Evolutionary conservation across 2,888 invertebrate species (phyloP).

Genomic region (Odontocerum albicorne): DNA sequence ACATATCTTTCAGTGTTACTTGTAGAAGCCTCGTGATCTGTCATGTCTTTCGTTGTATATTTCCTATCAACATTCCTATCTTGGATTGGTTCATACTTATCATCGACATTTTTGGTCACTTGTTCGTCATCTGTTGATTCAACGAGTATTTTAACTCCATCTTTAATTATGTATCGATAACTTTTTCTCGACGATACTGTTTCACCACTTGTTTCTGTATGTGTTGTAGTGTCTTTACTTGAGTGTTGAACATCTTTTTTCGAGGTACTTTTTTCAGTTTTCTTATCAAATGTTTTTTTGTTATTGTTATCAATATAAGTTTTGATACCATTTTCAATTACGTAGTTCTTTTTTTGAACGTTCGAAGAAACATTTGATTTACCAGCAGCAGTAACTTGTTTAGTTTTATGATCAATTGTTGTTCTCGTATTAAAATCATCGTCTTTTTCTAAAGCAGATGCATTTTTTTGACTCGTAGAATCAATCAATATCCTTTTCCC

Average conservation of each 20-base stretch:
- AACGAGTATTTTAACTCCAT: slow-evolving; percentile 24
- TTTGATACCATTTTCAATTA: slow-evolving; percentile 34
- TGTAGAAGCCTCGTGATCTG: background rate
- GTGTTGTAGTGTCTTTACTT: background rate
- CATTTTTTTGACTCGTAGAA: background rate
- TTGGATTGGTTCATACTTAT: background rate
- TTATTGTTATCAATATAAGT: slow-evolving; percentile 21
- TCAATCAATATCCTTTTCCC: background rate
- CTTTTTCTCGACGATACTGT: slow-evolving; percentile 10
- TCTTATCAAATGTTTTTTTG: slow-evolving; percentile 7
- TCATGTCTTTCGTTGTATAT: background rate
- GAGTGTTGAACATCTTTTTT: background rate
- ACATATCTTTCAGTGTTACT: slow-evolving; percentile 21
- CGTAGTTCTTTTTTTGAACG: slow-evolving; percentile 25
- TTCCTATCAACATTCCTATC: slow-evolving; percentile 1
- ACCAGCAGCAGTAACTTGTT: too few relatives aligned
- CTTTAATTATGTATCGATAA: slow-evolving; percentile 22
- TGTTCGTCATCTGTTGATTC: slow-evolving; percentile 12
- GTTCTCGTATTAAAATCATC: too few relatives aligned
- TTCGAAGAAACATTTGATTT: too few relatives aligned
- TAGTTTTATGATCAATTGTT: too few relatives aligned
- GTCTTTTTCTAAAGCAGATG: too few relatives aligned
- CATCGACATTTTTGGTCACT: background rate
- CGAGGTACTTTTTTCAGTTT: background rate
- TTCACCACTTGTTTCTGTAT: slow-evolving; percentile 17